Conservation (phyloP, 2,888 invertebrate species). For the Torymus tubicola region DNA sequence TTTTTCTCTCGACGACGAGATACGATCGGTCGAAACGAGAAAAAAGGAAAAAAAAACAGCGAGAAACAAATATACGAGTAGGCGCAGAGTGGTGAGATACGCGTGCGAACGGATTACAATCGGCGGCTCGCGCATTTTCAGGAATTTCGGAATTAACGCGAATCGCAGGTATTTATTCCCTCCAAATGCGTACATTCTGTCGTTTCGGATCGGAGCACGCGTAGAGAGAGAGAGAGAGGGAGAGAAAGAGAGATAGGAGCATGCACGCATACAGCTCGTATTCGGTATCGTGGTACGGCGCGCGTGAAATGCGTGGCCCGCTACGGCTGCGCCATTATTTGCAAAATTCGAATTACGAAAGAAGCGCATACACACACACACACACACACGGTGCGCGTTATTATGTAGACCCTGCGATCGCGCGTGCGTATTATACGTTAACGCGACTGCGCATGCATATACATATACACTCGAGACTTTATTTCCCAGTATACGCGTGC, state of each 20-base stretch:
- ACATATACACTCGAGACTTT: too few species aligned
- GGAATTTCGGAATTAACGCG: conserved; percentile 61
- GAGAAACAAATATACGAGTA: not conserved
- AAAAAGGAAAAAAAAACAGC: not conserved
- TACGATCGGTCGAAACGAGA: conserved; percentile 2
- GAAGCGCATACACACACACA: not conserved
- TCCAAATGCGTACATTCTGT: conserved; percentile 3
- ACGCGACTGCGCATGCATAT: too few species aligned
- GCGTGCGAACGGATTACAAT: conserved; percentile 30
- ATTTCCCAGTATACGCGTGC: too few species aligned
- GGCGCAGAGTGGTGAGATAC: too few species aligned
- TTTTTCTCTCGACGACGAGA: not conserved
- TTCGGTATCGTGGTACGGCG: too few species aligned
- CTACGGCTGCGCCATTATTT: not conserved
- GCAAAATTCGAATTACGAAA: conserved; percentile 11
- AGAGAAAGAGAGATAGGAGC: too few species aligned
- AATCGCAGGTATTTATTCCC: conserved; percentile 56
- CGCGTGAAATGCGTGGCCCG: not conserved
- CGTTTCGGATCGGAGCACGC: not conserved
- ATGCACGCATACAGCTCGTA: too few species aligned
- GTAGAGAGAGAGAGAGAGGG: too few species aligned
- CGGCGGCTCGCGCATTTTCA: conserved; percentile 33
- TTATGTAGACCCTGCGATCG: not conserved
- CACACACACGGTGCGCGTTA: not conserved
- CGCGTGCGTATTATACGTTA: too few species aligned